Evolutionary conservation across 2,888 invertebrate species (phyloP).

Genomic region (Ctena decussata): DNA sequence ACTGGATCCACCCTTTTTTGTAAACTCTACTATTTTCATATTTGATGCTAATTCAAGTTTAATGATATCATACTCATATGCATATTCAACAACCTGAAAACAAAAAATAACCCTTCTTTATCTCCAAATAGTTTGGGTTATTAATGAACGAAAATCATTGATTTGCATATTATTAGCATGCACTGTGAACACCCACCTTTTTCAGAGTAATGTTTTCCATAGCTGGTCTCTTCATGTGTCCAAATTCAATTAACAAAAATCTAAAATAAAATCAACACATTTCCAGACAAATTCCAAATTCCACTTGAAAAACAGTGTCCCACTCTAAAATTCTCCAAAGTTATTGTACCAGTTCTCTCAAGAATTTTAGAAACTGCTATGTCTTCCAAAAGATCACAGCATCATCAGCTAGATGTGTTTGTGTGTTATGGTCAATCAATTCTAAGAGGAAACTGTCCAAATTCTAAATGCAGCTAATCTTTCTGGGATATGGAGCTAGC

Average conservation of each 20-base stretch:
- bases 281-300: neutral
- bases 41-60: too few species aligned
- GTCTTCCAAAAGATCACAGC: neutral
- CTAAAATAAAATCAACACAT: neutral
- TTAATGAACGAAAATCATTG: too few species aligned
- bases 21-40: too few species aligned
- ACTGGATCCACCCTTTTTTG: too few species aligned
- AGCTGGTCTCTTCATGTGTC: neutral
- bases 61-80: too few species aligned
- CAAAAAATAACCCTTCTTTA: too few species aligned
- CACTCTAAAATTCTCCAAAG: neutral
- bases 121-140: too few species aligned
- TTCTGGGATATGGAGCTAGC: neutral
- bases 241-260: neutral
- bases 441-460: conserved; percentile 4
- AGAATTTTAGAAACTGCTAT: neutral
- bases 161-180: too few species aligned
- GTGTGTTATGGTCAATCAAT: conserved; percentile 3
- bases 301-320: neutral
- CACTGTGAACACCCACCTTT: neutral
- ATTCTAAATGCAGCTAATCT: conserved; percentile 10
- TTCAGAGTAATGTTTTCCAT: conserved; percentile 3
- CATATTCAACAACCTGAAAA: too few species aligned
- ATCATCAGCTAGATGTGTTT: neutral
- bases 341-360: neutral